Evolutionary conservation across 2,797 vertebrate genomes (phyloP).

Genomic region (Notamacropus eugenii): DNA sequence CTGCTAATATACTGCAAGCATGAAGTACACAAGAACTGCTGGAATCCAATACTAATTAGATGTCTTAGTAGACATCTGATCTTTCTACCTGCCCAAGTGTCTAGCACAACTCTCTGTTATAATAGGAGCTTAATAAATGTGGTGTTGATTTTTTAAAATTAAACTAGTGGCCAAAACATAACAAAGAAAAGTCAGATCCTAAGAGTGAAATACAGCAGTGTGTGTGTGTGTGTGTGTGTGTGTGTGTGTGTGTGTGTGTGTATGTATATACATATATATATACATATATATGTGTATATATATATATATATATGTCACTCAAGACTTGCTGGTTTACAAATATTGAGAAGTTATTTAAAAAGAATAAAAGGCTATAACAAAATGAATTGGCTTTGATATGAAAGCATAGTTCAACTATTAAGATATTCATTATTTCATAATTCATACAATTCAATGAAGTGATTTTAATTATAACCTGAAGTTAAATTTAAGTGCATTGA

Average conservation of each 20-base stretch:
- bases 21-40: background rate
- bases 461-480: constrained; percentile 28
- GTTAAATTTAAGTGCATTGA: constrained; percentile 14
- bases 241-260: too few relatives aligned
- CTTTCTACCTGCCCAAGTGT: background rate
- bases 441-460: constrained; percentile 10
- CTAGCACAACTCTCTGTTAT: background rate
- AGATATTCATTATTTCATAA: constrained; percentile 9
- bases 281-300: background rate
- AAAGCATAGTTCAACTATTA: background rate
- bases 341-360: constrained; percentile 18
- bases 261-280: too few relatives aligned
- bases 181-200: background rate
- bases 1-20: background rate
- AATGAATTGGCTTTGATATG: background rate
- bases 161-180: background rate
- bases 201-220: background rate
- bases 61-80: background rate
- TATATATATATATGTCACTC: background rate
- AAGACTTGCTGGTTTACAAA: background rate
- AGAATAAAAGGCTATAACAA: background rate
- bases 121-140: background rate
- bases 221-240: background rate
- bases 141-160: background rate
- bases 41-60: too few relatives aligned